Base-by-base conservation (phyloP, 2,797 vertebrate species). In the Microhierax caerulescens region DNA sequence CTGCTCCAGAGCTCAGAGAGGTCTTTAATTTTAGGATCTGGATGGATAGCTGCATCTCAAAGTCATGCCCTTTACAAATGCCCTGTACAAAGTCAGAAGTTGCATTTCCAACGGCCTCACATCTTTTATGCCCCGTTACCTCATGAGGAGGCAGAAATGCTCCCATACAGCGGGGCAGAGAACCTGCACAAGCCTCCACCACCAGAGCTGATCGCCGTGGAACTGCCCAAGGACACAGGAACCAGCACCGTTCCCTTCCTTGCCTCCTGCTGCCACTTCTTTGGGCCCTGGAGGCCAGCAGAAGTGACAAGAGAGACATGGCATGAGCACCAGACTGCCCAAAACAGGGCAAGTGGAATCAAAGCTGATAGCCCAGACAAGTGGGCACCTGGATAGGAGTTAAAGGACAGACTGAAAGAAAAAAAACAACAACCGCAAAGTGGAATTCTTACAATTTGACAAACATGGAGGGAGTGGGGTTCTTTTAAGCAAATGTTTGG, bases 401-500 rank as follows among this genome's bases (percentile, higher is more conserved):
- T 96, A 97, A 97, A 97, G 96, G 91, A 97, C 88, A 96, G 95
- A 97, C 97, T 93, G 95, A 97, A 98, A 97, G 90, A 91, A 96
- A 97, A 96, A 97, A 54, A 32, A 21, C 54, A 22, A 39, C 20
- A 20, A 7, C 12, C 23, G 91, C 92, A 92, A 95, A 97, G 97
- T 78, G 82, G 97, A 97, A 98, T 97, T 98, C 97, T 97, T 97
- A 97, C 88, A 86, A 97, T 97, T 96, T 94, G 97, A 98, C 97
- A 98, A 98, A 97, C 93, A 96, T 87, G 93, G 91, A 94, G 90
- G 59, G 97, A 98, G 98, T 97, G 97, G 97, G 96, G 90, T 91
- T 97, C 97, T 97, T 98, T 98, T 97, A 98, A 98, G 98, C 97
- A 98, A 98, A 98, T 97, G 97, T 98, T 98, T 98, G 98, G 97